Base-by-base conservation (phyloP, 2,797 vertebrate species). In the Scarus forsteni region DNA sequence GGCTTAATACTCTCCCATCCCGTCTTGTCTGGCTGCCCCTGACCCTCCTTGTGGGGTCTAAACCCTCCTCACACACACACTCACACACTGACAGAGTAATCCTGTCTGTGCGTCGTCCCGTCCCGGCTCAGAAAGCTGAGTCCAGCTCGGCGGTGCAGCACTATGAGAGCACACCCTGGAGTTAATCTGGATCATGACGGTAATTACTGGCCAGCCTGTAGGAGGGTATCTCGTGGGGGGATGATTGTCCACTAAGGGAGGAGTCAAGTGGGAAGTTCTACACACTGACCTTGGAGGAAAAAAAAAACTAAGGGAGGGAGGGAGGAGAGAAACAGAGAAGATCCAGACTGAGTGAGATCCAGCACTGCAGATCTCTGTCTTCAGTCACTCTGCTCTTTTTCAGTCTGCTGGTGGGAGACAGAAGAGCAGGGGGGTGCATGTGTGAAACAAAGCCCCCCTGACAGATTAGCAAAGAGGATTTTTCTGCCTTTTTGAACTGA, bases 121-220 rank as follows among this genome's bases (percentile, higher is more conserved):
- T 68, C 60, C 34, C 44, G 18, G 68, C 74, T 63, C 65, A 69
- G 75, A 64, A 45, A 16, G 39, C 61, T 36, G 44, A 55, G 42
- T 73, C 72, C 43, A 66, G 54, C 57, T 39, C 52, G 8, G 62
- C 50, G 27, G 27, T 27, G 10, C 6, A 59, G 63, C 72, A 67
- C 79, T 80, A 72, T 74, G 77, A 68, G 69, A 80, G 76, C 85
- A 85, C 90, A 86, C 73, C 82, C 80, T 67, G 71, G 85, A 87
- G 88, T 89, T 93, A 92, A 93, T 92, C 91, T 92, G 90, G 92
- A 89, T 92, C 88, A 90, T 82, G 82, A 78, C n/a, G 76, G 78
- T 91, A 86, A 89, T 91, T 88, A 90, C 80, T 71, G 71, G 65
- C 77, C 84, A 53, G 80, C 72, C 71, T 73, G 76, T 57, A 51